phyloP scores from a whole-genome alignment of 2,113 vertebrate species.

The Synodontis membranacea region DNA sequence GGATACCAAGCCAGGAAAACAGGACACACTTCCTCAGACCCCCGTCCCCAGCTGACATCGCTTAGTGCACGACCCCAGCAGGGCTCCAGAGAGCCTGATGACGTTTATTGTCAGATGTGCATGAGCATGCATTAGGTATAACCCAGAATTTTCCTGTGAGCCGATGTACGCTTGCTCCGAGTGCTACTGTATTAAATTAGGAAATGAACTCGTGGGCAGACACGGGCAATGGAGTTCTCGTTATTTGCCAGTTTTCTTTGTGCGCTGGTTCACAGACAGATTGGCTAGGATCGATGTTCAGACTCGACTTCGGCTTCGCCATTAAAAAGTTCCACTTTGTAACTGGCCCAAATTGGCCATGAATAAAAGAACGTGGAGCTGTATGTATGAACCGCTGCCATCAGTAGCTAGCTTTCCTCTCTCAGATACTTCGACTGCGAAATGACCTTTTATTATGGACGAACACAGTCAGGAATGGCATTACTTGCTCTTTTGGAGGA shows the following conservation, averaged over 20 bases:
- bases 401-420: constrained; percentile 4
- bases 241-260: constrained; percentile 23
- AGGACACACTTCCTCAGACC: constrained; percentile 29
- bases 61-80: constrained; percentile 7
- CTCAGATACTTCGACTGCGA: background rate
- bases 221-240: constrained; percentile 20
- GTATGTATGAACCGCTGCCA: constrained; percentile 22
- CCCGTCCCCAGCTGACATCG: constrained; percentile 4
- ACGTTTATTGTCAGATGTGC: background rate
- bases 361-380: constrained; percentile 51
- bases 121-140: constrained; percentile 6
- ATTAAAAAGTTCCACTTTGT: constrained; percentile 39
- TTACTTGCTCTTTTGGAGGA: background rate
- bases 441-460: background rate
- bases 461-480: background rate
- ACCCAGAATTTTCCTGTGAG: background rate
- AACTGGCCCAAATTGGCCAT: constrained; percentile 48
- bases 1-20: constrained; percentile 1
- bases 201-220: background rate
- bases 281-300: constrained; percentile 51
- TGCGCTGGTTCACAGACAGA: background rate
- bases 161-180: background rate
- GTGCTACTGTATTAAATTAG: constrained; percentile 22
- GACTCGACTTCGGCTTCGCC: constrained; percentile 9
- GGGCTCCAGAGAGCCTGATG: background rate